Evolutionary conservation across 2,113 vertebrate species (phyloP).

Genomic region (Rhadina sibilatrix): DNA sequence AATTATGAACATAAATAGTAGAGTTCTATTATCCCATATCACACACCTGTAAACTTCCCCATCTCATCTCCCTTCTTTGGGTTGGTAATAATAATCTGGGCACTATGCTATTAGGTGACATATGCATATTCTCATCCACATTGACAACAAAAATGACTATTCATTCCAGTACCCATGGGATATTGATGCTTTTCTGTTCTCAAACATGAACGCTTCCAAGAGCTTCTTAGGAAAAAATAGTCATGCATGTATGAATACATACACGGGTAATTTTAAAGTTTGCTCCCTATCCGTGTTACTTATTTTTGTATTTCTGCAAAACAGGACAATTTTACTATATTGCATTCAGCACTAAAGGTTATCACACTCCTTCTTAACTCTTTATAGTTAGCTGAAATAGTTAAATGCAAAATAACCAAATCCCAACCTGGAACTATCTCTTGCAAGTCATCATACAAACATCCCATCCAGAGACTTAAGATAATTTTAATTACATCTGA

Average conservation of each 20-base stretch:
- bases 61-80: not conserved
- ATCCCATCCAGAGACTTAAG: not conserved
- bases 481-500: not conserved
- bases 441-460: not conserved
- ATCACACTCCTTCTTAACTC: not conserved
- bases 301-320: not conserved
- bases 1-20: not conserved
- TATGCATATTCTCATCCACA: not conserved
- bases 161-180: not conserved
- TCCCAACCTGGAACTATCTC: not conserved
- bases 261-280: not conserved
- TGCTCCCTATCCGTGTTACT: not conserved
- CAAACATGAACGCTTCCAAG: not conserved
- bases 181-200: not conserved
- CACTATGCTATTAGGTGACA: not conserved
- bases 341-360: not conserved
- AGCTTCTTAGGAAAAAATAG: not conserved
- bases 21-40: not conserved
- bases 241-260: fast-evolving
- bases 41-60: not conserved
- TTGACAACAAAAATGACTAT: not conserved
- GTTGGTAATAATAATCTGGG: not conserved
- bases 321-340: not conserved
- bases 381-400: not conserved
- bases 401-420: not conserved